These are phyloP conservation scores for Thalassarche chlororhynchos DNA, from an alignment of 2,113 vertebrate genomes.

Conservation along the genomic window DNA sequence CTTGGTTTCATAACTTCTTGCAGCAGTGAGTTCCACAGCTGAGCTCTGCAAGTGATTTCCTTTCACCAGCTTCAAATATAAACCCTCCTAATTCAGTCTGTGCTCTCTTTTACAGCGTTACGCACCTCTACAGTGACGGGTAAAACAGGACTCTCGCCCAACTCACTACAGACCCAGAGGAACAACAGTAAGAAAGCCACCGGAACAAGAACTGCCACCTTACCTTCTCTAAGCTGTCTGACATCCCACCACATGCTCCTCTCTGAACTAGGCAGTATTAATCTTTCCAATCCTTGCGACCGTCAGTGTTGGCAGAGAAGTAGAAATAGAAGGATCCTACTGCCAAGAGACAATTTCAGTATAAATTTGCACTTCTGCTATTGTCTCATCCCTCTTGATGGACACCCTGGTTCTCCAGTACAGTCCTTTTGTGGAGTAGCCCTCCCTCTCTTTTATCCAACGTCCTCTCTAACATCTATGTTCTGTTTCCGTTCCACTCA, in stretches of 20 bases:
- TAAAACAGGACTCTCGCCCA: neutral
- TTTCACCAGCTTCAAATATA: neutral
- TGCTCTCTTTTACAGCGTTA: neutral
- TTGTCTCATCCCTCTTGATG: neutral
- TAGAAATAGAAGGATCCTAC: neutral
- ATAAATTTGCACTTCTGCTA: neutral
- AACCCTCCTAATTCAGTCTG: neutral
- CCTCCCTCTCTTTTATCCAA: slow-evolving; percentile 6
- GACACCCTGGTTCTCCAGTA: neutral
- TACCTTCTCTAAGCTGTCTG: neutral
- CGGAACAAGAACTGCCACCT: neutral
- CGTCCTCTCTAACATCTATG: neutral
- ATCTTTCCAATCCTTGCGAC: neutral
- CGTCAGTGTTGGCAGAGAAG: neutral
- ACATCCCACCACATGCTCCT: neutral
- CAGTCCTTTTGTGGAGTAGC: neutral
- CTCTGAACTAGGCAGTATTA: neutral
- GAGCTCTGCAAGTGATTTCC: neutral
- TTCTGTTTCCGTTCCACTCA: slow-evolving; percentile 11
- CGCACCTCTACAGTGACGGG: neutral
- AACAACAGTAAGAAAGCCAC: neutral
- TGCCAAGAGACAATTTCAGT: slow-evolving; percentile 4
- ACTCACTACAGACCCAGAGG: neutral
- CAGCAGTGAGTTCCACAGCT: neutral
- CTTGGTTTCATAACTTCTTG: neutral